These are phyloP conservation scores for Melipona beecheii DNA, from an alignment of 2,888 invertebrate genomes.

Conservation along the genomic window DNA sequence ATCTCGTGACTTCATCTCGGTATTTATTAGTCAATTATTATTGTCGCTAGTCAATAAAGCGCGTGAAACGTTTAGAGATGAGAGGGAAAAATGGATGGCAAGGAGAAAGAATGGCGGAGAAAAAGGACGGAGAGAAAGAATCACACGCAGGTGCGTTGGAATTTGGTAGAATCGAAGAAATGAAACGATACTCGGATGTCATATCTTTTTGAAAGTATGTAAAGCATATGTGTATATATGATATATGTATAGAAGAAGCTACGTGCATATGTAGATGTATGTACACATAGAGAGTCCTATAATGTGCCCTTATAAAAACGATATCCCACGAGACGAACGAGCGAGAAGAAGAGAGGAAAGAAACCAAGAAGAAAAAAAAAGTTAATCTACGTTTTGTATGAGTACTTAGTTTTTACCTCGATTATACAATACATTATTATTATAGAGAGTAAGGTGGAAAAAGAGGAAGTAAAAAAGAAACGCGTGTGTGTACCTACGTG, in stretches of 20 bases:
- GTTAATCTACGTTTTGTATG: conserved; percentile 66
- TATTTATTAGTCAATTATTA: conserved; percentile 75
- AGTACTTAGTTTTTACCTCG: conserved; percentile 69
- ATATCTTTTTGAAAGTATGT: conserved; percentile 61
- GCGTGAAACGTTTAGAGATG: conserved; percentile 25
- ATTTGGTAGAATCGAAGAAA: neutral
- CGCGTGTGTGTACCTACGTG: neutral
- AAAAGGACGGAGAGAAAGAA: neutral
- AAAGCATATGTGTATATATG: conserved; percentile 38
- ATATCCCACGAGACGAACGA: conserved; percentile 15
- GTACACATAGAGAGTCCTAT: conserved; percentile 35
- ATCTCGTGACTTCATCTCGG: conserved; percentile 63
- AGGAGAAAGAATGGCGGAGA: neutral
- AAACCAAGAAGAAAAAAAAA: conserved; percentile 1
- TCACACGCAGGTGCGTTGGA: neutral
- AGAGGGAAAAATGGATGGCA: neutral
- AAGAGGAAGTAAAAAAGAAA: neutral
- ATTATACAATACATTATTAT: conserved; percentile 31
- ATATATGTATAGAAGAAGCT: conserved; percentile 18
- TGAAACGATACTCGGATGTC: conserved; percentile 34
- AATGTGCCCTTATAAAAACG: conserved; percentile 42
- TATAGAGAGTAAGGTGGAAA: neutral
- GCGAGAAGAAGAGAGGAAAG: neutral
- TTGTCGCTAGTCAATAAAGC: conserved; percentile 71
- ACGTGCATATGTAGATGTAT: conserved; percentile 33